Evolutionary conservation across 2,797 vertebrate species (phyloP).

Genomic region (Sebastolobus alascanus): DNA sequence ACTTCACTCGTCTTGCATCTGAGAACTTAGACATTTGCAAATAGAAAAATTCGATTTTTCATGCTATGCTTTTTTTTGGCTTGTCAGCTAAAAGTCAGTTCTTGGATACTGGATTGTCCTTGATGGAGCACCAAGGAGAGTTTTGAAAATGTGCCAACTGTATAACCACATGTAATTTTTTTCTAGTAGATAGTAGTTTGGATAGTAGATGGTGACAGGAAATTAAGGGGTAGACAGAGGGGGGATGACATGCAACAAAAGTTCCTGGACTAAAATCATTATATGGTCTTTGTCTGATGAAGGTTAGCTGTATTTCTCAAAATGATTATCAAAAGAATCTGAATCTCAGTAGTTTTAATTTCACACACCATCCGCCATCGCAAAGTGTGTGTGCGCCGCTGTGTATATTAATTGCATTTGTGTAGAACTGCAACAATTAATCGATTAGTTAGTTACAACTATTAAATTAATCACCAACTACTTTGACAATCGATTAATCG

Average conservation of each 20-base stretch:
- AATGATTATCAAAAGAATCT: not conserved
- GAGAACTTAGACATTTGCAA: constrained; percentile 1
- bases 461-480: no score
- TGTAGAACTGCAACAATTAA: not conserved
- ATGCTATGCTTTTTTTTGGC: not conserved
- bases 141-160: not conserved
- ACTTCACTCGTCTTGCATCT: constrained; percentile 12
- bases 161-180: not conserved
- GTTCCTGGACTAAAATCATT: not conserved
- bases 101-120: constrained; percentile 6
- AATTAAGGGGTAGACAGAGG: not conserved
- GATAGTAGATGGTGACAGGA: not conserved
- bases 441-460: no score
- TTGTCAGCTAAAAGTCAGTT: constrained; percentile 5
- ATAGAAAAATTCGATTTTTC: not conserved
- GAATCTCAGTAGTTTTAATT: constrained; percentile 5
- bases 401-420: not conserved
- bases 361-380: not conserved
- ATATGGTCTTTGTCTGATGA: not conserved
- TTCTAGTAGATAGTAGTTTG: not conserved
- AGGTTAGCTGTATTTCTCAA: not conserved
- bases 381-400: not conserved
- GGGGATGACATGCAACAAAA: not conserved
- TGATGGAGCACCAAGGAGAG: not conserved
- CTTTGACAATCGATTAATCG: fast-evolving